Base-by-base conservation (phyloP, 2,888 invertebrate genomes). In the Nudaria mundana region DNA sequence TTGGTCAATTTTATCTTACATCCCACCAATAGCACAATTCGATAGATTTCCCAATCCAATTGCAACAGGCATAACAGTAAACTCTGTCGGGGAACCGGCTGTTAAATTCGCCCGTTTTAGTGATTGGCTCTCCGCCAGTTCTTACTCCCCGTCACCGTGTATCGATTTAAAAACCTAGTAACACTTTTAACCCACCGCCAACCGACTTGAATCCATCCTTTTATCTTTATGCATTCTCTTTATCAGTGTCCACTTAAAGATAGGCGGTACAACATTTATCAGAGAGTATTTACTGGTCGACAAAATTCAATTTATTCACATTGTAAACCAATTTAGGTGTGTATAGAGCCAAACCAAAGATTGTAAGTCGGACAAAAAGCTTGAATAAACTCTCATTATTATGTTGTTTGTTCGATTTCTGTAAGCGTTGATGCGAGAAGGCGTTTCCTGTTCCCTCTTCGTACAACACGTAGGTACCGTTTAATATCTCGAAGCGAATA, bases 121-220 rank as follows among this genome's bases (percentile, higher is more conserved):
- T 69, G 71, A 57, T 75, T 85, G 85, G 84, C 84, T 56, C 45
- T 26, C 38, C 56, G 82, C 85, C 84, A 85, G 74, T 66, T 51
- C 47, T 50, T 44, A 50, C 48, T 60, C n/a, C n/a, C n/a, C n/a
- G n/a, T n/a, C 56, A 62, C 56, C 47, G 54, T 45, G 59, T 71
- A 71, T 76, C 66, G 72, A 75, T 72, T 63, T 49, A 40, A 47
- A 60, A 60, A 54, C 68, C 8, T 71, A 70, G 71, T 68, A 69
- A 49, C 58, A 51, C 40, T 50, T 38, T 36, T 37, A 48, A 49
- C 37, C 42, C 50, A 35, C 44, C 47, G 45, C 42, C 34, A 29
- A 33, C 32, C 43, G 44, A 63, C 41, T 52, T 56, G 48, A 45
- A 46, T 47, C 44, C 57, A 52, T 41, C 47, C 42, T 31, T 40